A percentile compares a stretch with the other conserved stretches of the same genome.
phyloP scores from a whole-genome alignment of 1,140 invertebrate genomes.

The Aporrectodea caliginosa region DNA sequence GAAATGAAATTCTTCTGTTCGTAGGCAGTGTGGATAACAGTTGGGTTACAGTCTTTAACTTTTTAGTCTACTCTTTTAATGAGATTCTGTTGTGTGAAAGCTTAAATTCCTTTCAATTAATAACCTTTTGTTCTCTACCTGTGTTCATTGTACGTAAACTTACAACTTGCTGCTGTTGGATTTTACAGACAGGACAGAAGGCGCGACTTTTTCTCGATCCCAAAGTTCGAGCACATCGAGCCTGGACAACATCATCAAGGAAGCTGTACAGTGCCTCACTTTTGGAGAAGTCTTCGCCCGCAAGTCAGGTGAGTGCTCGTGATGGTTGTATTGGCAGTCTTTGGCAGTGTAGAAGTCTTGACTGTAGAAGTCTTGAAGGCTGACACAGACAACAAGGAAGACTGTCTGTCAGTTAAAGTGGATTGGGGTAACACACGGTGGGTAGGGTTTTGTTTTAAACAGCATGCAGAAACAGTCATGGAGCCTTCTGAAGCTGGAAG shows the following conservation, averaged over 20 bases:
- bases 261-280: not conserved
- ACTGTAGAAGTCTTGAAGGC: no score
- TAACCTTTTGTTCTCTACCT: no score
- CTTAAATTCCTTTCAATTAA: no score
- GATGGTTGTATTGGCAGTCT: not conserved
- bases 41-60: no score
- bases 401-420: not conserved
- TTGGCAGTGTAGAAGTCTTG: no score
- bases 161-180: not conserved
- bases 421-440: not conserved
- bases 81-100: no score
- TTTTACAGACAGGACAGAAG: not conserved
- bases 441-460: not conserved
- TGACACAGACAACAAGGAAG: not conserved
- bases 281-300: not conserved
- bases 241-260: not conserved
- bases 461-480: no score
- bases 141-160: no score
- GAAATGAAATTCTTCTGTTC: no score
- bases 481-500: no score
- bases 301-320: not conserved
- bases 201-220: not conserved
- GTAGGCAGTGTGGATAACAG: no score
- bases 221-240: not conserved
- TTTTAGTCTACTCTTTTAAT: no score